Conservation (phyloP, 2,888 invertebrate genomes). For the Pollenia angustigena region DNA sequence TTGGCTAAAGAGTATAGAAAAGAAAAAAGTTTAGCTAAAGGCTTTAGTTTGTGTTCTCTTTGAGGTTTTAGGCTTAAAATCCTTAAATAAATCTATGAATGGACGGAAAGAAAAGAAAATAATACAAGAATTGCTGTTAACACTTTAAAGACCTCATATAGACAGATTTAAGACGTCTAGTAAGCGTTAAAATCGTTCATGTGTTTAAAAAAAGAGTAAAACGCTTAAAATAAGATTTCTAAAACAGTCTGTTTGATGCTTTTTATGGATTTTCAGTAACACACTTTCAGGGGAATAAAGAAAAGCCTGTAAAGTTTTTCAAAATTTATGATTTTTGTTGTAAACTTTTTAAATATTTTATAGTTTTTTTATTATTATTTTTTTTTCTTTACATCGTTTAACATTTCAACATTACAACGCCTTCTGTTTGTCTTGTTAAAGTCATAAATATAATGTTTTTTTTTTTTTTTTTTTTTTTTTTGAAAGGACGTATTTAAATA, state of each 20-base stretch:
- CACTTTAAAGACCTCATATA: constrained; percentile 18
- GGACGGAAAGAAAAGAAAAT: constrained; percentile 1
- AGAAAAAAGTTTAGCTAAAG: constrained; percentile 31
- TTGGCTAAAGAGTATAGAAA: not conserved
- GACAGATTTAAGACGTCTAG: not conserved
- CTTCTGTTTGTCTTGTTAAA: constrained; percentile 68
- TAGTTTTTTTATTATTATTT: constrained; percentile 23
- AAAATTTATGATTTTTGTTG: constrained; percentile 44
- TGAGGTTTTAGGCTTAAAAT: constrained; percentile 22
- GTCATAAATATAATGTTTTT: constrained; percentile 27
- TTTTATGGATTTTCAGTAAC: constrained; percentile 45
- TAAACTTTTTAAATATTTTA: constrained; percentile 37
- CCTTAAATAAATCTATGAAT: not conserved
- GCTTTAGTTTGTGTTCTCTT: constrained; percentile 4
- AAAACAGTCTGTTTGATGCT: not conserved
- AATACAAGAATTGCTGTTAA: constrained; percentile 17
- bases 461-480: not conserved
- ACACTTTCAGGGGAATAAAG: not conserved
- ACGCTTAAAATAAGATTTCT: not conserved
- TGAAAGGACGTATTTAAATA: not conserved
- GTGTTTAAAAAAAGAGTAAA: constrained; percentile 7
- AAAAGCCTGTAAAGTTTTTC: not conserved
- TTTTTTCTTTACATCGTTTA: constrained; percentile 30
- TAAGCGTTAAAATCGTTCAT: constrained; percentile 12
- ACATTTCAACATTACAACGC: constrained; percentile 65